Conservation (phyloP, 2,797 vertebrate species). For the Gambusia yucatana region DNA sequence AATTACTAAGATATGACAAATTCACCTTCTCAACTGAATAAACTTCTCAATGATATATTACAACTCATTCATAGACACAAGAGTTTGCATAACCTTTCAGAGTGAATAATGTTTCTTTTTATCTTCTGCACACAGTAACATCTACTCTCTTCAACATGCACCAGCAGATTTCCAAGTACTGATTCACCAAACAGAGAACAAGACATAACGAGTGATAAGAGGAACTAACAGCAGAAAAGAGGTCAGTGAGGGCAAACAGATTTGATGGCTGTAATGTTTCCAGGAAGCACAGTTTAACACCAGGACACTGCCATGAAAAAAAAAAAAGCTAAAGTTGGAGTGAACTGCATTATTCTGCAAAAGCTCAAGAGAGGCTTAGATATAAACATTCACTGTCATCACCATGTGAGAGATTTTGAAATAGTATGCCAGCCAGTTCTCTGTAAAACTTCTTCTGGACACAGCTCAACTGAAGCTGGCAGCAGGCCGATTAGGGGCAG, state of each 20-base stretch:
- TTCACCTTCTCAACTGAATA: not conserved
- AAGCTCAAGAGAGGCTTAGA: slow-evolving; percentile 47
- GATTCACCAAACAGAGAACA: slow-evolving; percentile 34
- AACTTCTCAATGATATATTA: not conserved
- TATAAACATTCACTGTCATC: slow-evolving; percentile 42
- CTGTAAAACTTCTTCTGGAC: slow-evolving; percentile 37
- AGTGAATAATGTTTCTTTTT: slow-evolving; percentile 17
- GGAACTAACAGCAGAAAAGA: slow-evolving; percentile 10
- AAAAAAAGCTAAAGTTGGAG: slow-evolving; percentile 24
- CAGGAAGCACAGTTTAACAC: slow-evolving; percentile 36
- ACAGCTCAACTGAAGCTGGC: slow-evolving; percentile 39
- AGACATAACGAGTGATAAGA: slow-evolving; percentile 27
- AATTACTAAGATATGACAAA: not conserved
- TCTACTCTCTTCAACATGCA: slow-evolving; percentile 43
- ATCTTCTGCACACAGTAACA: slow-evolving; percentile 44
- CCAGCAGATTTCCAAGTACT: slow-evolving; percentile 56
- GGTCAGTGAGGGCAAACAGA: slow-evolving; percentile 22
- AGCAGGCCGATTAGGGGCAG: slow-evolving; percentile 29
- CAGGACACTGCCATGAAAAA: slow-evolving; percentile 1
- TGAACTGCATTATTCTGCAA: slow-evolving; percentile 35
- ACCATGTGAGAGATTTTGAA: slow-evolving; percentile 28
- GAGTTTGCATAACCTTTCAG: not conserved
- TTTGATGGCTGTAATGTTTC: slow-evolving; percentile 41
- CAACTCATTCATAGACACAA: not conserved
- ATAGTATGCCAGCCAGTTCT: slow-evolving; percentile 31